Base-by-base conservation (phyloP, 37 sponge, comb jelly and placozoan genomes). In the Beroe forskalii region DNA sequence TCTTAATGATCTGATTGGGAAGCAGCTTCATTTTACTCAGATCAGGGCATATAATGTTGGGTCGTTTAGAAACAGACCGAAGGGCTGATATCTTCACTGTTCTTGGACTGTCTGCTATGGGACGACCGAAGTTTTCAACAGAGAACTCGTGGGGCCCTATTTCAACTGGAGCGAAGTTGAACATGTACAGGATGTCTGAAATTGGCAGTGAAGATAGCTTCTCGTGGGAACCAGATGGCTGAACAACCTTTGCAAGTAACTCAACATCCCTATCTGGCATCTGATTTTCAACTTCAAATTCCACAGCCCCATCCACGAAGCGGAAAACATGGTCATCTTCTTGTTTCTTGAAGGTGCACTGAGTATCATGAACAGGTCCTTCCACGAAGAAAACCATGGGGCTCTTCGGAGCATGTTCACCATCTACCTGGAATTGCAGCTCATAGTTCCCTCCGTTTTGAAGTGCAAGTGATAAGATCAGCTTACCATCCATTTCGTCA, bases 301-400 rank as follows among this genome's bases (percentile, higher is more conserved):
- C 86, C 14, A 80, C 42, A 6, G n/a, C 40, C 0, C 86, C 86
- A 23, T 80, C 27, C 25, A 42, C 17, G 43, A 44, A 38, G 37
- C 31, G n/a, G 86, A 80, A 80, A 41, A 80, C 55, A 23, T 80
- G 86, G 12, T 37, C 86, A 80, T 44, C 35, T 22, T 1, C 30
- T 25, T 44, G 55, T 0, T 32, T 32, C 35, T 41, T 44, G 55
- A 80, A 80, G 25, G n/a, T 24, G 40, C 44, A 80, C 40, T 80
- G 86, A 44, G 19, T 22, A 44, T 80, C 86, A 37, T 44, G 42
- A 4, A 80, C 55, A 1, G 37, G 24, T 4, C 86, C 86, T 14
- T 44, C 30, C 25, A 80, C 86, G 17, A 80, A 20, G 31, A 80
- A 80, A 6, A 3, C n/a, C 86, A 80, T 80, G 55, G 86, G 86